Conservation (phyloP, 2,888 invertebrate genomes). For the Cephus pygmeus region DNA sequence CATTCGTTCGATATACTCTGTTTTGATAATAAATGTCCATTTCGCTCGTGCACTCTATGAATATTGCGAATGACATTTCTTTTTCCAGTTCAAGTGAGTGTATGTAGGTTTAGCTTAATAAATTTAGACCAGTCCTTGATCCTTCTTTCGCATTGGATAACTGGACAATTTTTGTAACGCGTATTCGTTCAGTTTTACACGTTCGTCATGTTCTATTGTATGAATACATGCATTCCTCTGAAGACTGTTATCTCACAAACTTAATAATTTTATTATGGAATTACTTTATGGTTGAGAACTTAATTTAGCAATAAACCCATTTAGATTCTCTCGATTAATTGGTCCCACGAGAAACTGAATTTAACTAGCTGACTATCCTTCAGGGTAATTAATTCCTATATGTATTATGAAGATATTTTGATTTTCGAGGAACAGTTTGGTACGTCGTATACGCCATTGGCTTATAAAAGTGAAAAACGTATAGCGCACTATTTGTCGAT, state of each 20-base stretch:
- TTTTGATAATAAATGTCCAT: conserved; percentile 15
- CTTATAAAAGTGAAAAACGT: background rate
- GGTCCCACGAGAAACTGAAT: background rate
- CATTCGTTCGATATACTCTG: background rate
- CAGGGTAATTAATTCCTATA: background rate
- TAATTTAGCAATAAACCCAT: background rate
- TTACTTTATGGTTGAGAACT: background rate
- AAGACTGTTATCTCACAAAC: background rate
- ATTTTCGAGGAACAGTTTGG: background rate
- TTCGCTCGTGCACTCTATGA: background rate
- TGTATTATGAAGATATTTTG: too few species aligned
- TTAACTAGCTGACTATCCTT: too few species aligned
- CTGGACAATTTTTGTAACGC: background rate
- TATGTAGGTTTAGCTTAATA: background rate
- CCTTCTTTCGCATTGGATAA: background rate
- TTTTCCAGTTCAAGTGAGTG: background rate
- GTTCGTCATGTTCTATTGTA: background rate
- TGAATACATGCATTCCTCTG: background rate
- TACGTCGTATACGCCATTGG: background rate
- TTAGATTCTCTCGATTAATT: background rate
- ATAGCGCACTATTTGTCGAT: background rate
- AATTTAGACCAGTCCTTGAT: background rate
- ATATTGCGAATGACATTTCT: background rate
- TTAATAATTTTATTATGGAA: background rate
- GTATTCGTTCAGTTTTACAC: background rate